Evolutionary conservation across 2,888 invertebrate species (phyloP).

Genomic region (Protophormia terraenovae): DNA sequence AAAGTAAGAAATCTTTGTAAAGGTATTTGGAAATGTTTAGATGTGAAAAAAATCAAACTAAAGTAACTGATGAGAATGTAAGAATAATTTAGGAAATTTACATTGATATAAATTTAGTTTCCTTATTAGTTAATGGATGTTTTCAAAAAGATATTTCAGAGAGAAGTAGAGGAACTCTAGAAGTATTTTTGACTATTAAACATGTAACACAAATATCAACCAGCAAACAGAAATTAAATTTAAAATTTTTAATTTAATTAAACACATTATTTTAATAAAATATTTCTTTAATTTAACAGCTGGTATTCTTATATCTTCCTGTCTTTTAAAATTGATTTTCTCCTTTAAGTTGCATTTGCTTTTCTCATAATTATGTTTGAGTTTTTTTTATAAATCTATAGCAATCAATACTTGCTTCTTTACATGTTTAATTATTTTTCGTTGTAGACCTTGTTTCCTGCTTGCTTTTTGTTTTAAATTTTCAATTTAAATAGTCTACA

Average conservation of each 20-base stretch:
- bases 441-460: not conserved
- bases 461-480: not conserved
- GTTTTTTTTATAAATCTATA: not conserved
- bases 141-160: no score
- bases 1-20: slow-evolving; percentile 50
- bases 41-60: not conserved
- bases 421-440: slow-evolving; percentile 14
- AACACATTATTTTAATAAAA: no score
- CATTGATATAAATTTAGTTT: not conserved
- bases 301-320: not conserved
- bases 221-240: no score
- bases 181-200: no score
- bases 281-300: not conserved
- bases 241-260: no score
- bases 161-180: no score
- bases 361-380: not conserved
- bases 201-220: no score
- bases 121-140: not conserved
- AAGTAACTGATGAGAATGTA: not conserved
- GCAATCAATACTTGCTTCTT: not conserved
- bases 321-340: not conserved
- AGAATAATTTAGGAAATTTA: not conserved
- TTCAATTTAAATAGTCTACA: slow-evolving; percentile 40
- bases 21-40: slow-evolving; percentile 1
- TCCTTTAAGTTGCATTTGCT: not conserved